Base-by-base conservation (phyloP, 2,888 invertebrate genomes). In the Drosophila pseudotakahashii region DNA sequence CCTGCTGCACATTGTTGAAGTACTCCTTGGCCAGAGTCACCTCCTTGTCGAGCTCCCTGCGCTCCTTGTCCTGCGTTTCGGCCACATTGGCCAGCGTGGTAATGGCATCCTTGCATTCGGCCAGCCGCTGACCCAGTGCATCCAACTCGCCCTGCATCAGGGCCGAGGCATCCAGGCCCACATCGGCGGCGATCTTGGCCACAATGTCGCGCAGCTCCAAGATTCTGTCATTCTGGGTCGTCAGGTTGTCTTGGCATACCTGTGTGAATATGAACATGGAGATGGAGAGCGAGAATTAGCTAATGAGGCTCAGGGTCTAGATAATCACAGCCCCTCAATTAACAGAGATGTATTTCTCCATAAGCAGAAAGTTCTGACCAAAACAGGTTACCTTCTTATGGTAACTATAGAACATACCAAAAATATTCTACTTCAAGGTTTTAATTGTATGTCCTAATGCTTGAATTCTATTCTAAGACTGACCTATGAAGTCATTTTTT, bases 91-190 rank as follows among this genome's bases (percentile, higher is more conserved):
- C 96, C 77, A 97, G 92, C 3, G 94, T 94, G 51, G 95, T 95
- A 7, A 97, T 94, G 0, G 96, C 94, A 69, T 96, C 95, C 23
- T 95, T 94, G 34, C 96, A 96, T 88, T 96, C 95, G 90, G 96
- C 95, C 73, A 97, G 93, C 34, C 95, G 93, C 66, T 94, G 93
- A 44, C 96, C 96, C 55, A 97, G 92, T 0, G 96, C 95, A 81
- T 96, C 96, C 11, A 97, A 94, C 91, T 97, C 97, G 30, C 95
- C 95, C 73, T 95, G 95, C 67, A 97, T 93, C 1, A 96, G 94
- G 4, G 94, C 93, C 32, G 95, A 95, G 11, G 94, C 94, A 88
- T 95, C 95, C 75, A 95, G 91, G 13, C 96, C 96, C 10, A 97
- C 96, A 89, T 96, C 96, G 26, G 95, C 94, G 0, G 96, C 96